Base-by-base conservation (phyloP, 2,113 vertebrate genomes). In the Grammomys surdaster region DNA sequence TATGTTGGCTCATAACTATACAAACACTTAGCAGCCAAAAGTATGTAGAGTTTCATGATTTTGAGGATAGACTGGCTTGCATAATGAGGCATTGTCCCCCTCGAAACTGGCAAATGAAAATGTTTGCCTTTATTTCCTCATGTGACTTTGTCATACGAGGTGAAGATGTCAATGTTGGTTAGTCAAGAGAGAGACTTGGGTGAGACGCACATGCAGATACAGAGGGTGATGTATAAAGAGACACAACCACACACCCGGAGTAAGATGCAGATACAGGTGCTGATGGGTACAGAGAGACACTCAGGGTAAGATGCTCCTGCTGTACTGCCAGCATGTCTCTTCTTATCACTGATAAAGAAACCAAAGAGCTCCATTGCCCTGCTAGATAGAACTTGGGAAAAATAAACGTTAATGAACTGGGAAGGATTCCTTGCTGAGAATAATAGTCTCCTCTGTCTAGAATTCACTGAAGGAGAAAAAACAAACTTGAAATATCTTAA, bases 361-460 rank as follows among this genome's bases (percentile, higher is more conserved):
- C 36, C 46, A 3, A 77, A 78, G 20, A 85, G 36, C 43, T 76
- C 1, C 5, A 22, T 14, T 81, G 28, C 46, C 20, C 24, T 89
- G 40, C 19, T 20, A 86, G 73, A 82, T 17, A 77, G 9, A 48
- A 60, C 36, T 24, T 17, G 4, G 36, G 31, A 12, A 22, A 72
- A 40, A 43, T 31, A 65, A 92, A 91, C 24, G 2, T 56, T 43
- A 67, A 28, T 81, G 48, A 96, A 3, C 46, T 14, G 69, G 75
- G 26, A 89, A 88, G 48, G 2, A 86, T 75, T 82, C 19, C 56
- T 81, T 94, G 14, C 40, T 88, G 56, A 85, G 94, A 93, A 69
- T 63, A 2, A 10, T 43, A 88, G 33, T 33, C 19, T 51, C 63
- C 46, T 91, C 31, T 58, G 91, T 40, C 75, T 6, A 89, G 17